Evolutionary conservation across 2,888 invertebrate genomes (phyloP).

Genomic region (Pantelozetes paolii): DNA sequence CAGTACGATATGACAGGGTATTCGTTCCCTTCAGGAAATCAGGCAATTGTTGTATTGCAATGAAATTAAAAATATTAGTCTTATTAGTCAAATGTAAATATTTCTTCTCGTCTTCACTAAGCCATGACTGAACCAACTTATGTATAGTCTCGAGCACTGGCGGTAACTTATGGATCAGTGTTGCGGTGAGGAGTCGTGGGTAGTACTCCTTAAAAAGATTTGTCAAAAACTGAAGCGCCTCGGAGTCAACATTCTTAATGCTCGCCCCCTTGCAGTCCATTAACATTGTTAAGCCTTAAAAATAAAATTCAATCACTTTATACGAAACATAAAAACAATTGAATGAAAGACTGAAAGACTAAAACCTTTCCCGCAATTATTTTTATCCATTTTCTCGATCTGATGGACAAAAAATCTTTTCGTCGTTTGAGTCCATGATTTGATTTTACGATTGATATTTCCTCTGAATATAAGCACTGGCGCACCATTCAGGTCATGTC

Average conservation of each 20-base stretch:
- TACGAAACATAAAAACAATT: background rate
- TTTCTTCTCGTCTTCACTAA: slow-evolving; percentile 18
- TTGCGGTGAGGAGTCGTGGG: background rate
- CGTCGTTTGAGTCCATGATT: background rate
- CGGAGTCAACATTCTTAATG: background rate
- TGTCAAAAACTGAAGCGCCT: background rate
- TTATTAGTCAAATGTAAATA: background rate
- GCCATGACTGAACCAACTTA: slow-evolving; percentile 12
- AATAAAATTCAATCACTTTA: background rate
- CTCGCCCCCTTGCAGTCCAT: background rate
- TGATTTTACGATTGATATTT: slow-evolving; percentile 17
- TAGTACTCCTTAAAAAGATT: slow-evolving; percentile 18
- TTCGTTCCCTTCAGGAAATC: slow-evolving; percentile 2
- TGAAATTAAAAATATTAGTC: slow-evolving; percentile 9
- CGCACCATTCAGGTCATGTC: slow-evolving; percentile 24
- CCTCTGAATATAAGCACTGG: slow-evolving; percentile 28
- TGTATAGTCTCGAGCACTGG: slow-evolving; percentile 1
- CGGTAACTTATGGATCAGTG: background rate
- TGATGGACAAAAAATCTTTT: slow-evolving; percentile 25
- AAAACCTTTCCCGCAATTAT: slow-evolving; percentile 31
- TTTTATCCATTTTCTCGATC: slow-evolving; percentile 31
- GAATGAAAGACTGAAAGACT: background rate
- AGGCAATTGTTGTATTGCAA: slow-evolving; percentile 9
- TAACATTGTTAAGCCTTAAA: background rate
- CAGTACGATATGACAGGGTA: background rate